Base-by-base conservation (phyloP, 92 coral and sea anemone species). In the Epizoanthus ramosus region DNA sequence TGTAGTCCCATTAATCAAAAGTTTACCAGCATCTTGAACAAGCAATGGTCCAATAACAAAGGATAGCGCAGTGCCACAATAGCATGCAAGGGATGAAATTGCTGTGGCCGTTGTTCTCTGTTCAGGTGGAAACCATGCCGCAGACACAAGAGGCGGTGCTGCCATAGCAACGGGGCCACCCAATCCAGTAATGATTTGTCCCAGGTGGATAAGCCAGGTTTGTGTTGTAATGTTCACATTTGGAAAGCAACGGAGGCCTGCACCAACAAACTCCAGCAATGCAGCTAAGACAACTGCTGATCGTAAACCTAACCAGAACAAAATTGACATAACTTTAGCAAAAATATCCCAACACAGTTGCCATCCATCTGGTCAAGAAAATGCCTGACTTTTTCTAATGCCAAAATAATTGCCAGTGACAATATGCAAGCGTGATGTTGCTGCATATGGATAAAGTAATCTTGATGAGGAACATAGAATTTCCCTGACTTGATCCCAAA, bases 131-230 rank as follows among this genome's bases (percentile, higher is more conserved):
- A 96, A 96, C 99, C 99, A 96, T 37, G 99, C 95, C 2, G 99
- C 95, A 7, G 99, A 96, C 31, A 96, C 90, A 68, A 96, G 70
- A 21, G 99, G 93, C 6, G 99, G 90, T 53, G 99, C 98, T 63
- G 99, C 98, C 99, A 96, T 94, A 52, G 98, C 98, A 64, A 92
- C 93, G 6, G 99, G 99, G 1, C 99, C 99, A 31, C 94, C 98
- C 47, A 96, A 73, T 35, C 98, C 99, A n/a, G 94, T 89, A 45
- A 96, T 89, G 65, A 96, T 92, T 89, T 96, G 99, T 3, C 97
- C 99, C 69, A 84, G 41, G 74, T 96, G 99, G 61, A 96, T 94
- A 4, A 96, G 83, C 79, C 83, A 84, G 8, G 93, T 92, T 64
- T 80, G 53, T 17, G 85, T 41, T 1, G 88, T 74, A 22, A 64